Conservation (phyloP, 2,797 vertebrate species). For the Pteropus rufus region DNA sequence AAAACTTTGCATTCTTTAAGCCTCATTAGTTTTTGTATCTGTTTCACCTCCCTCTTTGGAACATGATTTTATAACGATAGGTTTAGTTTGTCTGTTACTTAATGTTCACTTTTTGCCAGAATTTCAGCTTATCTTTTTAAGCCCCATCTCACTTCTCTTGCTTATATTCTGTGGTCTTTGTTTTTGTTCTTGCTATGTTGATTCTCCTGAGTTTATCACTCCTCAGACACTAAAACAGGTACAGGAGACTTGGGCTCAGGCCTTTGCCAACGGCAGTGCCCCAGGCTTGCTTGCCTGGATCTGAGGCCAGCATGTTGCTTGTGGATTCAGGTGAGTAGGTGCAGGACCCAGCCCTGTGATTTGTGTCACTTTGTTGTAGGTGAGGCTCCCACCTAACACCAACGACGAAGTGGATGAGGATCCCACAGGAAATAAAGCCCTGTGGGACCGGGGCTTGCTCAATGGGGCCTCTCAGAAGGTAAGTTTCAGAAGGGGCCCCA, state of each 20-base stretch:
- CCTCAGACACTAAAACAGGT: neutral
- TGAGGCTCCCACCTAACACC: conserved; percentile 96
- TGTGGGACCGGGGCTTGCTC: conserved; percentile 98
- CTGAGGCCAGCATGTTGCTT: neutral
- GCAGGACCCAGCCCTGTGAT: neutral
- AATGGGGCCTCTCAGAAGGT: conserved; percentile 99
- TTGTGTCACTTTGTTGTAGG: conserved; percentile 80
- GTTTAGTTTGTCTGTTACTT: neutral
- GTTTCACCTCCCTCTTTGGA: neutral
- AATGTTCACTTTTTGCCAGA: neutral
- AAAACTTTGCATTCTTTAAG: neutral
- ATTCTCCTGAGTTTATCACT: conserved; percentile 4
- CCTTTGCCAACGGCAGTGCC: neutral
- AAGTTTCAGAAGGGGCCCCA: conserved; percentile 21
- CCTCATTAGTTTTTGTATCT: neutral
- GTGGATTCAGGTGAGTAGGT: neutral
- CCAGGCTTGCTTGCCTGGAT: neutral
- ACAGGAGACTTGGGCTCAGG: neutral
- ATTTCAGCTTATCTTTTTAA: neutral
- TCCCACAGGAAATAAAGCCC: conserved; percentile 97
- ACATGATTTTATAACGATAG: neutral
- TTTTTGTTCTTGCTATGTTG: neutral
- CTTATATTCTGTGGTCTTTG: neutral
- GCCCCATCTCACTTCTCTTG: neutral
- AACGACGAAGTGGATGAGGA: conserved; percentile 99